Percentiles rank a stretch among this genome's conserved stretches.
Conservation (phyloP, 2,888 invertebrate genomes). For the Dicyrtomina minuta region DNA sequence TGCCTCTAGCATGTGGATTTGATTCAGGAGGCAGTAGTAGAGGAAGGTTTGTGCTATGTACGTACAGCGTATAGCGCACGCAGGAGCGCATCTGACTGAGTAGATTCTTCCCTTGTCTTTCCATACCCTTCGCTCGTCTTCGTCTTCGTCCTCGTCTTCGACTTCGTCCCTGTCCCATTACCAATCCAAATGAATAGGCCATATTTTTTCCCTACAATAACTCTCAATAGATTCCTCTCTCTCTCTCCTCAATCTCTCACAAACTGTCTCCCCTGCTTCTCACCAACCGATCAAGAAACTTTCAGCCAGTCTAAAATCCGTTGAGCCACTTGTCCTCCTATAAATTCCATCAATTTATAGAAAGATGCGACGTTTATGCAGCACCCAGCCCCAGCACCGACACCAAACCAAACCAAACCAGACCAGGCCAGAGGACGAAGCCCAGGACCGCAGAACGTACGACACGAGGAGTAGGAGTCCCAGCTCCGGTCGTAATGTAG, state of each 20-base stretch:
- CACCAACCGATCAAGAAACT: slow-evolving; percentile 18
- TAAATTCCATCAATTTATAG: too few relatives aligned
- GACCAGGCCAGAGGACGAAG: too few relatives aligned
- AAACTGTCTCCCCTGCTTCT: slow-evolving; percentile 24
- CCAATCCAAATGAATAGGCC: slow-evolving; percentile 31
- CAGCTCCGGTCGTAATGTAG: too few relatives aligned
- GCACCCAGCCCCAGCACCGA: not conserved
- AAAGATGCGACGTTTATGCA: slow-evolving; percentile 1
- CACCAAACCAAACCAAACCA: too few relatives aligned
- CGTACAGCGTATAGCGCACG: too few relatives aligned
- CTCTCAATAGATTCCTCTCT: slow-evolving; percentile 17
- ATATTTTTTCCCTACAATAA: slow-evolving; percentile 28
- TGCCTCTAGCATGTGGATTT: too few relatives aligned
- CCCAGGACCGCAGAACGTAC: too few relatives aligned
- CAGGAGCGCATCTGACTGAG: too few relatives aligned
- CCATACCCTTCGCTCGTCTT: not conserved
- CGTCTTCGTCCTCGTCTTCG: not conserved
- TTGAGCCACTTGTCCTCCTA: not conserved
- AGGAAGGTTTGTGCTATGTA: too few relatives aligned
- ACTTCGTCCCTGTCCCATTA: slow-evolving; percentile 9
- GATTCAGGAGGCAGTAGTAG: too few relatives aligned
- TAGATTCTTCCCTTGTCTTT: too few relatives aligned
- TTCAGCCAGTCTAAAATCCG: slow-evolving; percentile 7
- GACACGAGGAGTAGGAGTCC: too few relatives aligned
- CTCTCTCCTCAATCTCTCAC: slow-evolving; percentile 20